Evolutionary conservation across 2,888 invertebrate species (phyloP), one percentile per base, ranked within the genome.

Genomic region (Polietes domitor): DNA sequence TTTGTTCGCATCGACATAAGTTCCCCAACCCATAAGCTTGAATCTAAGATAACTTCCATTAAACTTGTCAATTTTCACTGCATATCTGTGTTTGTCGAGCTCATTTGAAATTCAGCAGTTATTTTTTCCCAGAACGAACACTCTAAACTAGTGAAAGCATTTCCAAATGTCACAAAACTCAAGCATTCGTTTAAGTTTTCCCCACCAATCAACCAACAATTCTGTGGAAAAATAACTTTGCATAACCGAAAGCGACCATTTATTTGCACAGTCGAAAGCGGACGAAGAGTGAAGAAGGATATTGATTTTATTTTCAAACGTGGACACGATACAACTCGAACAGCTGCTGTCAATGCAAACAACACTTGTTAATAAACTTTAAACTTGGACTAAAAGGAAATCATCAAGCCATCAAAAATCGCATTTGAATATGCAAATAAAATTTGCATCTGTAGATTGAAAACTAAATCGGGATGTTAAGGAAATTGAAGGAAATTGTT

Each of bases 311-410:
- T 58, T 26, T 55, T 53, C 58, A 58, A 19, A n/a, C 15, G 50
- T 19, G 19, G 4, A 53, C 9, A 7, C 21, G 53, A 19, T 5
- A 53, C 53, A 53, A 37, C 12, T 47, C 12, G 47, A n/a, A 26
- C 58, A 58, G 58, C 58, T 58, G 58, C 58, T 58, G 58, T 58
- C 58, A 58, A 26, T 19, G 58, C 15, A 58, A 58, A 26, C 15
- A 58, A 58, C 26, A 15, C 4, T 58, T 58, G 24, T 58, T 58
- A 58, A 58, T 58, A 26, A 58, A 55, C 21, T 55, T 55, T 55
- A 12, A 55, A n/a, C 47, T n/a, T 47, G 47, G 47, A 9, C n/a
- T 4, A 47, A n/a, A 47, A 47, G 47, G n/a, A 47, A 47, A 47
- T 47, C 37, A 47, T 47, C 37, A 37, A 37, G 7, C 15, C 2